These are phyloP conservation scores for Crenichthys baileyi DNA, from an alignment of 2,797 vertebrate genomes.

Conservation along the genomic window DNA sequence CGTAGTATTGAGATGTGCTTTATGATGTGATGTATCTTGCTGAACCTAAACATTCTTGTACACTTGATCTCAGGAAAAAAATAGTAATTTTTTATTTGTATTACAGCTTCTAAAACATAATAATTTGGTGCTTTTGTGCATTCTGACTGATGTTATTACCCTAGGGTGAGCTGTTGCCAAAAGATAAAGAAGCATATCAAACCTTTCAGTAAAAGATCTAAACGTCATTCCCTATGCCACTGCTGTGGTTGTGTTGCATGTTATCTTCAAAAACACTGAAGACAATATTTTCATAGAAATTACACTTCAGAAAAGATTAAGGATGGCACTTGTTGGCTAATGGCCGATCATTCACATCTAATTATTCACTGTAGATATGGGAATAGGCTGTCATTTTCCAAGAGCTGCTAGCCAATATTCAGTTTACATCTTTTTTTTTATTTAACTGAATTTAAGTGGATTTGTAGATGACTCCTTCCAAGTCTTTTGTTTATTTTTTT, in stretches of 20 bases:
- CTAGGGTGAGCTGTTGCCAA: conserved; percentile 5
- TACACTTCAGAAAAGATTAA: not conserved
- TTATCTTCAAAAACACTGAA: not conserved
- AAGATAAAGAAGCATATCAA: conserved; percentile 9
- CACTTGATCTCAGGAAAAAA: not conserved
- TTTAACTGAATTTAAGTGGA: conserved; percentile 35
- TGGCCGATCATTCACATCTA: conserved; percentile 1
- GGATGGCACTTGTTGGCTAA: conserved; percentile 5
- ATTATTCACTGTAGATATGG: conserved; percentile 10
- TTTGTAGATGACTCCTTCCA: conserved; percentile 22
- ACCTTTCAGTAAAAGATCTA: not conserved
- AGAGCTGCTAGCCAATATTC: conserved; percentile 23
- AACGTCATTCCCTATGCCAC: not conserved
- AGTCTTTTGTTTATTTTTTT: conserved; percentile 7
- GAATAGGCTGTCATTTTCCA: conserved; percentile 10
- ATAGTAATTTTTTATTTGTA: not conserved
- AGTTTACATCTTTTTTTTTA: conserved; percentile 11
- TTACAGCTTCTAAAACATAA: conserved; percentile 10
- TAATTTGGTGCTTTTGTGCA: not conserved
- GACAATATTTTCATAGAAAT: not conserved
- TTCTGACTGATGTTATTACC: conserved; percentile 15
- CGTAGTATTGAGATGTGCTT: not conserved
- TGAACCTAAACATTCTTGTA: not conserved
- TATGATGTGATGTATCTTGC: not conserved
- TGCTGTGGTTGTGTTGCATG: not conserved